Evolutionary conservation across 2,888 invertebrate genomes (phyloP), one percentile per base, ranked within the genome.

Genomic region (Anodontia alba): DNA sequence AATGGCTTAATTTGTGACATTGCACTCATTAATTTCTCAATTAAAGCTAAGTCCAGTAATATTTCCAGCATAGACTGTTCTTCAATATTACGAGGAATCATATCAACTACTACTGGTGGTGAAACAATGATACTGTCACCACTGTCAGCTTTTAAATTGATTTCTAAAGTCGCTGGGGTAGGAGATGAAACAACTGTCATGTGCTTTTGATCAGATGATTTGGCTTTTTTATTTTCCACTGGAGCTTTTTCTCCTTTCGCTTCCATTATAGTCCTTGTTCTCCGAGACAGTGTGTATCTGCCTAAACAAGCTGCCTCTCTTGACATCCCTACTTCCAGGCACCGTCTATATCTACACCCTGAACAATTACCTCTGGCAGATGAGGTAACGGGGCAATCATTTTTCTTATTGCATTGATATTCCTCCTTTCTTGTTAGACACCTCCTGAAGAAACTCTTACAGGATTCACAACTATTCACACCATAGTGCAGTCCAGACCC

Each of bases 401-500:
- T 79, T 29, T 73, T 75, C 42, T 86, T 86, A 29, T 66, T 69
- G 43, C 86, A 86, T 62, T 79, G 76, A 38, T 86, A 86, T 49
- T 86, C 86, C 49, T 83, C 86, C 42, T 86, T 86, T 17, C 86
- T 54, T 0, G 86, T 86, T 42, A 86, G 68, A 75, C 86, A 86
- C n/a, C 86, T 46, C 66, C 86, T 54, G 38, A 83, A 86, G 49
- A 86, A 86, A 38, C 82, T 82, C 68, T 86, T 86, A 70, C 86
- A 86, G 0, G 83, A 83, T 51, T 86, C 86, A 62, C 86, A 86
- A 68, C 86, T 86, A 46, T 86, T 86, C 42, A 86, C 86, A 31
- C 86, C 86, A 77, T 86, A 86, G 74, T 86, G 86, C 26, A 86
- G 51, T 17, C 86, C 86, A n/a, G 86, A 83, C 8, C 86, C 86